These are phyloP conservation scores for Stegastes partitus DNA, from an alignment of 2,113 vertebrate genomes.

Conservation along the genomic window DNA sequence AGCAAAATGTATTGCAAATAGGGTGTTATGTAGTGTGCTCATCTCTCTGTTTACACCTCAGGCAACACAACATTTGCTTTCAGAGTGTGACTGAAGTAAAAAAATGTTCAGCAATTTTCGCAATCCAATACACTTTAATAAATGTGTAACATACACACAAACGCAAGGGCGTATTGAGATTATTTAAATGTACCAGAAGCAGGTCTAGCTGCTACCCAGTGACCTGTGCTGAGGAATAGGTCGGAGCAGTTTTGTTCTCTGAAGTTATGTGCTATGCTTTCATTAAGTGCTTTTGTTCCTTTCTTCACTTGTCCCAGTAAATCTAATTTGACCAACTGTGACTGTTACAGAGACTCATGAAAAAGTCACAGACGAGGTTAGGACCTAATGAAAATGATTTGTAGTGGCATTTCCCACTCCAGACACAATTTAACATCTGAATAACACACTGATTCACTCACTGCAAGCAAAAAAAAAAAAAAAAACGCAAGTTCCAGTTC, in stretches of 20 bases:
- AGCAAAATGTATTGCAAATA: conserved; percentile 60
- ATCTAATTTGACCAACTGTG: conserved; percentile 60
- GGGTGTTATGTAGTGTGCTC: conserved; percentile 45
- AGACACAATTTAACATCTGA: conserved; percentile 51
- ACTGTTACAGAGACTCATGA: conserved; percentile 44
- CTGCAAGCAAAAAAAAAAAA: background rate
- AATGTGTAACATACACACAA: conserved; percentile 19
- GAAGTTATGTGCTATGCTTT: conserved; percentile 36
- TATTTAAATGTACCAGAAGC: conserved; percentile 15
- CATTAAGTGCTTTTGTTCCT: conserved; percentile 48
- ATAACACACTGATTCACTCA: conserved; percentile 38
- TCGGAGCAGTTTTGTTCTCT: conserved; percentile 26
- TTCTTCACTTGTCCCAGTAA: conserved; percentile 52
- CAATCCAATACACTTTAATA: conserved; percentile 36
- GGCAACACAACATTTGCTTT: conserved; percentile 60
- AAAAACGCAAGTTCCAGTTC: background rate
- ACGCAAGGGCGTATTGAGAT: conserved; percentile 4
- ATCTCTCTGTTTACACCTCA: conserved; percentile 66
- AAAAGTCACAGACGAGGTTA: conserved; percentile 55
- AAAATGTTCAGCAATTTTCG: conserved; percentile 35
- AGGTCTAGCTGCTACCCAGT: background rate
- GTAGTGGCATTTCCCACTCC: conserved; percentile 46
- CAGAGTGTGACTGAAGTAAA: conserved; percentile 19
- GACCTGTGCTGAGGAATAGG: conserved; percentile 25
- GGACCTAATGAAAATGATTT: conserved; percentile 60